A percentile compares a stretch with the other conserved stretches of the same genome.
These are phyloP conservation scores for Tetramorium alpestre DNA, from an alignment of 1,140 invertebrate genomes.

Conservation along the genomic window DNA sequence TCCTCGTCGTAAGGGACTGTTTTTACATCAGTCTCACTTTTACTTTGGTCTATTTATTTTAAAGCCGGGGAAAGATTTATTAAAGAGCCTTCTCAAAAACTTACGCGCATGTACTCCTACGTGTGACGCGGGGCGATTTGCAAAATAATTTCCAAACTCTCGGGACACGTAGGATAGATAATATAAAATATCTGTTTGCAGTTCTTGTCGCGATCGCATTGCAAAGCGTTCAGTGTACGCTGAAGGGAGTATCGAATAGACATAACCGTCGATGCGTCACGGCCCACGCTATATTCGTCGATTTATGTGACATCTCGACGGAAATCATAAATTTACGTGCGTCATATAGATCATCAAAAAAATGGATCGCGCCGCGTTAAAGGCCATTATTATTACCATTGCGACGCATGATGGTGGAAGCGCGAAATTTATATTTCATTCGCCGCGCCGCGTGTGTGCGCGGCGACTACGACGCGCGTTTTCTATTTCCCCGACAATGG, in stretches of 20 bases:
- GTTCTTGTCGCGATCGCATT: not conserved
- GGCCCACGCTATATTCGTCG: conserved; percentile 32
- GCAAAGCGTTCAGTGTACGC: conserved; percentile 4
- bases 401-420: not conserved
- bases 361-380: conserved; percentile 14
- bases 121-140: not conserved
- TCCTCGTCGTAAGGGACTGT: conserved; percentile 12
- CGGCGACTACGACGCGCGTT: conserved; percentile 17
- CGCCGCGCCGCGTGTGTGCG: not conserved
- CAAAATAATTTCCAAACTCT: not conserved
- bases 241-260: conserved; percentile 28
- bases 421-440: conserved; percentile 50
- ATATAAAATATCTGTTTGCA: conserved; percentile 20
- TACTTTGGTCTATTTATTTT: conserved; percentile 15
- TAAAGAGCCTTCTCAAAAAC: not conserved
- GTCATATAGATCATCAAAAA: conserved; percentile 32
- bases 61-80: not conserved
- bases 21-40: conserved; percentile 33
- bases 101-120: not conserved
- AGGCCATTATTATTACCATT: conserved; percentile 6
- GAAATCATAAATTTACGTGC: conserved; percentile 35
- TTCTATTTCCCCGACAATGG: conserved; percentile 51
- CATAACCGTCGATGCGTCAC: conserved; percentile 41
- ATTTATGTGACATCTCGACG: conserved; percentile 31
- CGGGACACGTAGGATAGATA: not conserved